Percentiles rank a stretch among this genome's conserved stretches.
These are phyloP conservation scores for Drosophila oshimai DNA, from an alignment of 1,140 invertebrate genomes.

Conservation along the genomic window DNA sequence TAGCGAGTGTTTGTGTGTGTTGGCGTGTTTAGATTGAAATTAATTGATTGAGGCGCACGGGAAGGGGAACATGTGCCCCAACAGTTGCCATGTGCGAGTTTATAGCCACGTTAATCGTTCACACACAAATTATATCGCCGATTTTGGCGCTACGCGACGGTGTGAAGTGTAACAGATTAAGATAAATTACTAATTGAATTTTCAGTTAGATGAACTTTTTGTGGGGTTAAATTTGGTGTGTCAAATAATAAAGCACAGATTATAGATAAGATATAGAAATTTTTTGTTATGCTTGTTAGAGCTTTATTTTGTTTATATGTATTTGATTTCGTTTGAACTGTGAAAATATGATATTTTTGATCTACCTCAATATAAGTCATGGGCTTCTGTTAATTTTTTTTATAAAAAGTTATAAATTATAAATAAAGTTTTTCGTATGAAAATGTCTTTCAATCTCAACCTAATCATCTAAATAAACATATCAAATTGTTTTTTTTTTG, in stretches of 20 bases:
- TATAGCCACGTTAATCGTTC: conserved; percentile 47
- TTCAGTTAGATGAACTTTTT: neutral
- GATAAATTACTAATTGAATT: conserved; percentile 38
- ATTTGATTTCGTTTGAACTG: neutral
- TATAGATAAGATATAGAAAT: neutral
- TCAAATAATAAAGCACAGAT: conserved; percentile 3
- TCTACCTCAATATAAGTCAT: too few species aligned
- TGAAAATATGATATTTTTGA: neutral
- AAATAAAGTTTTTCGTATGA: too few species aligned
- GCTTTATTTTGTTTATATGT: too few species aligned
- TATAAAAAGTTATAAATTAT: too few species aligned
- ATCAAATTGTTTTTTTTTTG: too few species aligned
- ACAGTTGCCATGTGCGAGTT: conserved; percentile 51
- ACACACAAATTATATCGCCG: conserved; percentile 36
- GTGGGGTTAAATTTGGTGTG: neutral
- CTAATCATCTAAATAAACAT: too few species aligned
- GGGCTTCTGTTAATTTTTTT: too few species aligned
- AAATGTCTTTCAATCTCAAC: too few species aligned
- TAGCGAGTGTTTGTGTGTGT: conserved; percentile 1
- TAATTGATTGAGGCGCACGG: conserved; percentile 58
- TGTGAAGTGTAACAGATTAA: conserved; percentile 37
- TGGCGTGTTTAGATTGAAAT: conserved; percentile 64
- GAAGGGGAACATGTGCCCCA: conserved; percentile 13
- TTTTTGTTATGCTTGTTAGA: neutral
- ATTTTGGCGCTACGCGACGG: conserved; percentile 9